Evolutionary conservation across 2,888 invertebrate species (phyloP), one percentile per base, ranked within the genome.

Genomic region (Pasiphila rectangulata): DNA sequence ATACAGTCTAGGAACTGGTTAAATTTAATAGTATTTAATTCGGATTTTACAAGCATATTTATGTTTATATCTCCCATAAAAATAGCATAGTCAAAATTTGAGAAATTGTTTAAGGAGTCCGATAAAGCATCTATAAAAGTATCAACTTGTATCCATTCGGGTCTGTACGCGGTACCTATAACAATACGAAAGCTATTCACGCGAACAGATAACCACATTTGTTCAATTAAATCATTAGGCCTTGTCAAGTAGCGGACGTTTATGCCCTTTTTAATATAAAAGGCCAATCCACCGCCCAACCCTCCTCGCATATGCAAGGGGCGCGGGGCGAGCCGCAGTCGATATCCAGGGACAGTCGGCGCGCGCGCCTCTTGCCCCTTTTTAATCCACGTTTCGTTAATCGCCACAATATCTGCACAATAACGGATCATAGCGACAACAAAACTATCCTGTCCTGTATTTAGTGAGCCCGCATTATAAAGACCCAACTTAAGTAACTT

Each of bases 391-490:
- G 36, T 23, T 15, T 23, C 36, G 13, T 36, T 36, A n/a, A 36
- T 36, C 3, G 36, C 36, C 1, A 36, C 36, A 15, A 36, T 36
- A 15, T 36, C 36, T 0, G 23, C 36, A 21, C 23, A 23, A 6
- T 15, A 36, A 36, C 36, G 23, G 2, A 15, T 5, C 36, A 36
- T 36, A 5, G 36, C 36, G 12, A 36, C 9, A 23, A 23, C n/a
- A 36, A 36, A 23, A 23, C 23, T 36, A 23, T 36, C 36, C 2
- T 36, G 36, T 9, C 36, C 23, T 7, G 36, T 36, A 12, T 9
- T 23, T 2, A 36, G 13, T 5, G 36, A 23, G 5, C 36, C 36
- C 36, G 36, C 36, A 36, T 36, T 36, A 23, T 36, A 36, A 4
- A 36, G 23, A 3, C 15, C 36, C 15, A 36, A 36, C 13, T 23